Base-by-base conservation (phyloP, 2,113 vertebrate genomes). In the Rallus limicola region DNA sequence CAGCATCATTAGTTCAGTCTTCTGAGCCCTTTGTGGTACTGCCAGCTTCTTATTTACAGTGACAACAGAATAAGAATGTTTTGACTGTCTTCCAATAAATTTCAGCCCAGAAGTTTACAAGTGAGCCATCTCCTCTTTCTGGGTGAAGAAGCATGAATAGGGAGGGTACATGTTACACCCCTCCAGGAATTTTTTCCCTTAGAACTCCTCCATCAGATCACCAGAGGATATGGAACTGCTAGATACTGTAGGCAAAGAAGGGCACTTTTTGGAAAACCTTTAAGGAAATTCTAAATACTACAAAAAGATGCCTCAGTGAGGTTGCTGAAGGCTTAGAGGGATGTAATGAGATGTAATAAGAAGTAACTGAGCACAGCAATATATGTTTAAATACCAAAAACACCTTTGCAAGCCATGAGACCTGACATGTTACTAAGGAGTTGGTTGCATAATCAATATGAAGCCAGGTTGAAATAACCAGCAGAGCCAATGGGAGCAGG, bases 61-160 rank as follows among this genome's bases (percentile, higher is more conserved):
- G 74, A 59, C 50, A 93, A 56, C 26, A 76, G 46, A 59, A 80
- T 64, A 62, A 92, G 84, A 82, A 58, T 68, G 21, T 84, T 83
- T 93, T 75, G 77, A 87, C 69, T 89, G 62, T 71, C 86, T 96
- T 94, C 70, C 69, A 72, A 33, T 91, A 77, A 65, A 93, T 91
- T 95, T 93, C n/a, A 84, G 62, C 40, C 70, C 65, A 89, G 48
- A 81, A 75, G 10, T 55, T 93, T 79, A 55, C 38, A 88, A 86
- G 55, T 65, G 50, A 88, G 34, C 58, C 14, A 29, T 69, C 38
- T 34, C 20, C 25, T 78, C 29, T 90, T 82, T 82, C 12, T 80
- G 33, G 16, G 52, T 44, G 4, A 85, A 85, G 70, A 69, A 15
- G 34, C 44, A 11, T 33, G 13, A 85, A 36, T 53, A 58, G 68